Percentiles rank a stretch among this genome's conserved stretches.
Evolutionary conservation across 2,797 vertebrate species (phyloP).

Genomic region (Coregonus sp.): DNA sequence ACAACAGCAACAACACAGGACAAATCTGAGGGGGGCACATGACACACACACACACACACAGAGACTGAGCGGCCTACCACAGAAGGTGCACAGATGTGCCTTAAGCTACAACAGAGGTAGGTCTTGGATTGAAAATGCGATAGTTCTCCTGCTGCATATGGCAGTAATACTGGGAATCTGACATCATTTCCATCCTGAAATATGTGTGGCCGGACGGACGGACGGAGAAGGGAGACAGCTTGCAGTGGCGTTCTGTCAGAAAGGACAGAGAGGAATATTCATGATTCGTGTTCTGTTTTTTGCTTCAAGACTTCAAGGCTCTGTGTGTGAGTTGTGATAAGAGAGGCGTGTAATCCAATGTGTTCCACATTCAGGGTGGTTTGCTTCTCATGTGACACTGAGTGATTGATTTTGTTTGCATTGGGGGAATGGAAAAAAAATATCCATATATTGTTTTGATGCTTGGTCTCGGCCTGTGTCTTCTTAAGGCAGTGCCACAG

Average conservation of each 20-base stretch:
- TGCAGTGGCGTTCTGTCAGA: slow-evolving; percentile 30
- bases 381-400: slow-evolving; percentile 51
- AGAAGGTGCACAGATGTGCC: slow-evolving; percentile 81
- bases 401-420: slow-evolving; percentile 71
- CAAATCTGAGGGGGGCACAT: slow-evolving; percentile 46
- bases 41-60: slow-evolving; percentile 18
- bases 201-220: slow-evolving; percentile 49
- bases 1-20: too few relatives aligned
- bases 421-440: slow-evolving; percentile 43
- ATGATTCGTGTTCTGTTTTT: slow-evolving; percentile 31
- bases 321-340: slow-evolving; percentile 54
- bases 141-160: slow-evolving; percentile 67
- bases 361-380: slow-evolving; percentile 60
- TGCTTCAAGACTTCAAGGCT: slow-evolving; percentile 21
- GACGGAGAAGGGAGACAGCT: slow-evolving; percentile 41
- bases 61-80: slow-evolving; percentile 51
- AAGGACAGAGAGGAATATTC: slow-evolving; percentile 47
- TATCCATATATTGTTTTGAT: slow-evolving; percentile 52
- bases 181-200: slow-evolving; percentile 73
- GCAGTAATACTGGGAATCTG: slow-evolving; percentile 72
- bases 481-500: slow-evolving; percentile 35
- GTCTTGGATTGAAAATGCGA: slow-evolving; percentile 67
- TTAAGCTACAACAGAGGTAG: slow-evolving; percentile 66
- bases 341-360: slow-evolving; percentile 59
- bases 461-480: slow-evolving; percentile 25